Conservation (phyloP, 2,113 vertebrate species). For the Brachirus orientalis region DNA sequence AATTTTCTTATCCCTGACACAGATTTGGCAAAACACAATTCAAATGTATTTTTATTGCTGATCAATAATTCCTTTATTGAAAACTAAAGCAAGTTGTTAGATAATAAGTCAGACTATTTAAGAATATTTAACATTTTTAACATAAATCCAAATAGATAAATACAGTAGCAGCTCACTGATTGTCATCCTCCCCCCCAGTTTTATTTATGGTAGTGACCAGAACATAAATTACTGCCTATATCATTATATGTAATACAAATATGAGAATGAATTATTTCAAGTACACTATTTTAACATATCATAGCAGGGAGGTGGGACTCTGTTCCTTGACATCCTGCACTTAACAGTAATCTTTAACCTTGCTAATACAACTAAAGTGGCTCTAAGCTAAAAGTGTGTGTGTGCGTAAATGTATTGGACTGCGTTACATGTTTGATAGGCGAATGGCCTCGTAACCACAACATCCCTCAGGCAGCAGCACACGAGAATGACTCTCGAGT, state of each 20-base stretch:
- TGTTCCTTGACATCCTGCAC: slow-evolving; percentile 57
- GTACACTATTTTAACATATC: not conserved
- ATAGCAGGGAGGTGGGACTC: slow-evolving; percentile 11
- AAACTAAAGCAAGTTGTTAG: not conserved
- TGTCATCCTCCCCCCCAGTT: not conserved
- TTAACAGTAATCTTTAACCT: slow-evolving; percentile 63
- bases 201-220: not conserved
- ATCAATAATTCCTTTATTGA: not conserved
- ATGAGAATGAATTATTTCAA: not conserved
- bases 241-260: not conserved
- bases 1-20: not conserved
- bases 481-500: slow-evolving; percentile 15
- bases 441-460: too few species aligned
- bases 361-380: slow-evolving; percentile 72
- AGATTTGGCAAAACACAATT: not conserved
- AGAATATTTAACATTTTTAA: too few species aligned
- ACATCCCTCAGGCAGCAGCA: too few species aligned
- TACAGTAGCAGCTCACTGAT: too few species aligned
- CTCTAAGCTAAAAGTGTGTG: slow-evolving; percentile 45
- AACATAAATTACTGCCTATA: not conserved
- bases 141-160: too few species aligned
- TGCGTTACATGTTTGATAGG: too few species aligned
- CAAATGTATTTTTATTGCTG: not conserved
- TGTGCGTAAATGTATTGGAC: slow-evolving; percentile 4
- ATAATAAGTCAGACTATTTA: not conserved